Conservation (phyloP, 2,888 invertebrate genomes). For the Meandrusa payeni region DNA sequence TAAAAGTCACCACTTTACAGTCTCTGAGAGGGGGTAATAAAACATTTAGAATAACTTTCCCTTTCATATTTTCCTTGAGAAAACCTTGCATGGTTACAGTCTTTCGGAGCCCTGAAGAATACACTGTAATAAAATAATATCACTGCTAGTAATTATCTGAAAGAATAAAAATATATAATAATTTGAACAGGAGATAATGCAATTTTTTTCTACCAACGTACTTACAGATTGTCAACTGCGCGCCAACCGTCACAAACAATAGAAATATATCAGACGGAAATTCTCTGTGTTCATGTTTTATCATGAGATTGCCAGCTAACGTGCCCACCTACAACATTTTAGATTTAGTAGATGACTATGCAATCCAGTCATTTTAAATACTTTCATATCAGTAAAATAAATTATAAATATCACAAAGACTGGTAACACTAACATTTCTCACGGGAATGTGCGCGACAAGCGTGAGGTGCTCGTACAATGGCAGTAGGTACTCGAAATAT, state of each 20-base stretch:
- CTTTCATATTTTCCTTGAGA: conserved; percentile 48
- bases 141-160: no score
- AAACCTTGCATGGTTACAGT: conserved; percentile 48
- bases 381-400: no score
- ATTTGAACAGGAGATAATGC: no score
- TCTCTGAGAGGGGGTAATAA: conserved; percentile 47
- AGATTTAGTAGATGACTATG: no score
- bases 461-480: conserved; percentile 83
- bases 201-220: conserved; percentile 11
- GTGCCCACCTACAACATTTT: conserved; percentile 40
- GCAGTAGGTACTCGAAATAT: conserved; percentile 81
- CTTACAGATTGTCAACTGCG: conserved; percentile 44
- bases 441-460: conserved; percentile 87
- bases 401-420: no score
- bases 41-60: conserved; percentile 71
- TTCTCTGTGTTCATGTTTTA: conserved; percentile 83
- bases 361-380: no score
- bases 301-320: conserved; percentile 85
- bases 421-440: conserved; percentile 82
- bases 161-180: no score
- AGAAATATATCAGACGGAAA: conserved; percentile 86
- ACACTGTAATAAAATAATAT: conserved; percentile 12
- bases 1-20: conserved; percentile 22
- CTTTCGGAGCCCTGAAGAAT: conserved; percentile 1
- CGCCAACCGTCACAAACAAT: conserved; percentile 52